These are phyloP conservation scores for Agapostemon virescens DNA, from an alignment of 2,888 invertebrate species.

Conservation along the genomic window DNA sequence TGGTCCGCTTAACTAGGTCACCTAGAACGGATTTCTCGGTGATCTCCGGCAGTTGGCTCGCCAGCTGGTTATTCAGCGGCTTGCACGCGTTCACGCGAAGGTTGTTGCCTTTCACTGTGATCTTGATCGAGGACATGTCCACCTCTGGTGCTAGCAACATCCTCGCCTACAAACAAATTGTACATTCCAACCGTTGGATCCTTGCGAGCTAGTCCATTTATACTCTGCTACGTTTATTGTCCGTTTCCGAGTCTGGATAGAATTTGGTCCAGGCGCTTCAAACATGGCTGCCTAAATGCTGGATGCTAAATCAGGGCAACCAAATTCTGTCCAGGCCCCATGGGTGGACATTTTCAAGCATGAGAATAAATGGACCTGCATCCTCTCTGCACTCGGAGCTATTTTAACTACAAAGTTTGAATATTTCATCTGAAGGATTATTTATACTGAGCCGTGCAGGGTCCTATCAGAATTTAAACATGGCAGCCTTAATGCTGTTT, in stretches of 20 bases:
- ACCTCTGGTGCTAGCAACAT: slow-evolving; percentile 65
- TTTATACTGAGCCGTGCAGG: too few relatives aligned
- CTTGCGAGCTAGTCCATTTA: background rate
- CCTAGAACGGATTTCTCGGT: slow-evolving; percentile 53
- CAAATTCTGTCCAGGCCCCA: too few relatives aligned
- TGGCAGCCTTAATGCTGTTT: too few relatives aligned
- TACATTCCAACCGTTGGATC: background rate
- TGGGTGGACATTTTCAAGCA: too few relatives aligned
- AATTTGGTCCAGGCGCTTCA: too few relatives aligned
- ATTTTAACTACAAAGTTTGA: background rate
- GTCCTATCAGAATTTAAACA: too few relatives aligned
- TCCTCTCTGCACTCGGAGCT: background rate
- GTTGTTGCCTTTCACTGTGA: slow-evolving; percentile 70
- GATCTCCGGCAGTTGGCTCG: slow-evolving; percentile 49
- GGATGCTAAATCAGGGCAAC: too few relatives aligned
- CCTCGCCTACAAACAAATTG: slow-evolving; percentile 54
- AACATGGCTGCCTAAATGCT: too few relatives aligned
- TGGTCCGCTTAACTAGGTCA: slow-evolving; percentile 51
- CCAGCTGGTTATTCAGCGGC: slow-evolving; percentile 56
- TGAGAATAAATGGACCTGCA: too few relatives aligned
- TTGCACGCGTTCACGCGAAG: slow-evolving; percentile 64
- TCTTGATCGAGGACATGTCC: slow-evolving; percentile 69
- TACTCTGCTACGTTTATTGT: too few relatives aligned
- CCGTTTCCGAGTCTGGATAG: too few relatives aligned
- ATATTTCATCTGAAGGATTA: background rate